A percentile compares a stretch with the other conserved stretches of the same genome.
These are phyloP conservation scores for Sitobion miscanthi DNA, from an alignment of 1,140 invertebrate species.

Conservation along the genomic window DNA sequence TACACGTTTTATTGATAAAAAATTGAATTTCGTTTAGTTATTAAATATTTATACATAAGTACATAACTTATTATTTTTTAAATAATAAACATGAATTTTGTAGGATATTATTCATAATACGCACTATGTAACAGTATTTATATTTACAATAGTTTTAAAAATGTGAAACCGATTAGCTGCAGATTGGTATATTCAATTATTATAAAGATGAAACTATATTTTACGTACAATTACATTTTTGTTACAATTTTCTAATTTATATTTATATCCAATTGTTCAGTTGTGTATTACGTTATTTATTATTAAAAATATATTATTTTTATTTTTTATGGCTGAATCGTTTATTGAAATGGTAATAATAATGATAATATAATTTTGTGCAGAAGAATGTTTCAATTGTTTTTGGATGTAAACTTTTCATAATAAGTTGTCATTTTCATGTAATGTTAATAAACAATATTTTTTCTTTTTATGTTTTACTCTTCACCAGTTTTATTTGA, in stretches of 20 bases:
- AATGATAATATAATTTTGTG: background rate
- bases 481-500: slow-evolving; percentile 9
- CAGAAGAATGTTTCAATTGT: background rate
- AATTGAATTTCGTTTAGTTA: background rate
- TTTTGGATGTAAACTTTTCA: slow-evolving; percentile 29
- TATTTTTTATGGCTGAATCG: background rate
- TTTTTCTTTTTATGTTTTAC: slow-evolving; percentile 14
- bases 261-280: background rate
- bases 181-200: background rate
- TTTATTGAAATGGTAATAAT: background rate
- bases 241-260: background rate
- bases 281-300: background rate
- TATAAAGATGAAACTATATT: background rate
- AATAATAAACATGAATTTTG: background rate
- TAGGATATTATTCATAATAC: background rate
- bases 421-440: slow-evolving; percentile 14
- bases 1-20: background rate
- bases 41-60: background rate
- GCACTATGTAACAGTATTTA: background rate
- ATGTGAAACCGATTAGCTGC: background rate
- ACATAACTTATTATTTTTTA: background rate
- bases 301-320: background rate
- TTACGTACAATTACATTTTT: background rate
- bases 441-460: slow-evolving; percentile 1
- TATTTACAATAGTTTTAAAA: background rate